Evolutionary conservation across 2,113 vertebrate species (phyloP), one percentile per base, ranked within the genome.

Genomic region (Cariama cristata): DNA sequence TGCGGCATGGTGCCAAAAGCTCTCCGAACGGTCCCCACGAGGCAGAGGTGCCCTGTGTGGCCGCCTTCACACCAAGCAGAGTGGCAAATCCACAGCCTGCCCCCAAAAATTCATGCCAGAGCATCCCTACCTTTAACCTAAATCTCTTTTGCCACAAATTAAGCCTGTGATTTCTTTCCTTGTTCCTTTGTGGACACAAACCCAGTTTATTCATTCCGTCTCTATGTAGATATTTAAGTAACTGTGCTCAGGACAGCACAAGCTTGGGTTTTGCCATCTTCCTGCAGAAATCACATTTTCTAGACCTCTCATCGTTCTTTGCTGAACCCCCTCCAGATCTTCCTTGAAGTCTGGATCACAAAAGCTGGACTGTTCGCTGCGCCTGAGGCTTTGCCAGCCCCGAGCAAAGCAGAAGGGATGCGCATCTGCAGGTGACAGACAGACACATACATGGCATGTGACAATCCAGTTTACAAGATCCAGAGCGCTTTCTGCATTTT

Each of bases 391-490:
- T 33, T 62, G 75, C 56, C 63, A 72, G 58, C 64, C 58, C 69
- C 0, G 1, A 50, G 63, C 20, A 28, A 40, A 59, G 35, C 75
- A 56, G 63, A 42, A 55, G n/a, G 26, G 26, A 47, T 27, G 12
- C 0, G 1, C 16, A 7, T 44, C 47, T 59, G n/a, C 0, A 1
- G 20, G 11, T 50, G 23, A 71, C 2, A 4, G 40, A 66, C 11
- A 49, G 32, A 45, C 27, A 23, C 1, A 0, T 24, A 16, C 18
- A 11, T 18, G 60, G 32, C 13, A 30, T 14, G 9, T 18, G 35
- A 23, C 11, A 2, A 17, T 28, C 33, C 18, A 52, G 8, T 67
- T 62, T 55, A 26, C 38, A 38, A 14, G 20, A 47, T 55, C 8
- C n/a, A 50, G 47, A 71, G 40, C 1, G 0, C 27, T 50, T 26